A percentile compares a stretch with the other conserved stretches of the same genome.
Conservation (phyloP, 2,113 vertebrate species). For the Etia nguti region DNA sequence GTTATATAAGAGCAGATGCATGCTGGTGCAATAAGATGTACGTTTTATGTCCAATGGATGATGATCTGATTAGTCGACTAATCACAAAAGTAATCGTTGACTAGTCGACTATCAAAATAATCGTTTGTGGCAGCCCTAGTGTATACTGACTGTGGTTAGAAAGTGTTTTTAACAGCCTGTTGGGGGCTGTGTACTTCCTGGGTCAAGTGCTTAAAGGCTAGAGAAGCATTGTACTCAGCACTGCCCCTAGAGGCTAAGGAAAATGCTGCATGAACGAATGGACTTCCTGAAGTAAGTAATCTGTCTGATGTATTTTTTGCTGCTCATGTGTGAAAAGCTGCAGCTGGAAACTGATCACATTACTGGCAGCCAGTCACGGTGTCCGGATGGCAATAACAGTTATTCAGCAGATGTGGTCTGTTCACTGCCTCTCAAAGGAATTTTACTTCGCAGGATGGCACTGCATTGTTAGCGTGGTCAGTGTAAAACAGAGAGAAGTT, state of each 20-base stretch:
- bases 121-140: no score
- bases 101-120: no score
- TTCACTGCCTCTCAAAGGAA: neutral
- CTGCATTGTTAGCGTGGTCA: neutral
- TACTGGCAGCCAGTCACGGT: neutral
- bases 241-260: rapidly evolving
- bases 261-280: neutral
- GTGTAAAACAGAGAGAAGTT: neutral
- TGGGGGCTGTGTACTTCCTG: neutral
- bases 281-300: neutral
- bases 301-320: neutral
- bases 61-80: no score
- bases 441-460: neutral
- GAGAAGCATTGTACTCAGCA: rapidly evolving
- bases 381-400: no score
- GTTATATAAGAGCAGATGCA: no score
- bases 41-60: no score
- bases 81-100: no score
- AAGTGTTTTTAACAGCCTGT: neutral
- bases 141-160: neutral
- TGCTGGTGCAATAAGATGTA: no score
- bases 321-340: neutral
- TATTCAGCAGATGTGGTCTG: neutral
- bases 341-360: neutral
- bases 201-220: neutral